Base-by-base conservation (phyloP, 2,888 invertebrate species). In the Girardia tigrina region DNA sequence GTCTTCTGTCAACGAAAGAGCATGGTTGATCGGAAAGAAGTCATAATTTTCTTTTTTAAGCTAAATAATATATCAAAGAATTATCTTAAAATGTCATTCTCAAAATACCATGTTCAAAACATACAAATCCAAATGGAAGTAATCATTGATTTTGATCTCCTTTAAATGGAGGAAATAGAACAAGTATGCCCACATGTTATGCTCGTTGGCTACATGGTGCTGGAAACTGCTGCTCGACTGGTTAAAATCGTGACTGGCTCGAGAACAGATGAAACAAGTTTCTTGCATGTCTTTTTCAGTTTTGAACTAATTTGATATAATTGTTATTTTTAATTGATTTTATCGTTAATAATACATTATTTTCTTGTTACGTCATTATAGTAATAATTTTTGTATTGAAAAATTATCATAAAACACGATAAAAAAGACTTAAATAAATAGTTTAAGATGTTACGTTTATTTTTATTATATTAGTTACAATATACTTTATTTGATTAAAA, bases 141-240 rank as follows among this genome's bases (percentile, higher is more conserved):
- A 83, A 78, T 84, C 83, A 78, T 83, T 84, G 26, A 79, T 78
- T 28, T 81, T 77, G 4, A 83, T 84, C 77, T 84, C 82, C 27
- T 81, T 81, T 75, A 84, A 79, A 75, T 84, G 82, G n/a, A 84
- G 82, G 78, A 84, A 83, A 80, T 84, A 84, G 78, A 84, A 84
- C 70, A 84, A 77, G 77, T 84, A 84, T 0, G 83, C 81, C 83
- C 83, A 84, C 78, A 82, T 81, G 78, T 82, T 81, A 79, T 84
- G 84, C 75, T 84, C 83, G 8, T 80, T 70, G 72, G 81, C 82
- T 8, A 83, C 82, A 77, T 83, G 83, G 42, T 81, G 79, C 75
- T 80, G 79, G 78, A 83, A 83, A 2, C 83, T 83, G 82, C 83
- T 78, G 4, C 78, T 74, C 4, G 16, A 26, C 8, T 70, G 70